These are phyloP conservation scores for Vannuccia rotundouncinata DNA, from an alignment of 2,888 invertebrate genomes.

Conservation along the genomic window DNA sequence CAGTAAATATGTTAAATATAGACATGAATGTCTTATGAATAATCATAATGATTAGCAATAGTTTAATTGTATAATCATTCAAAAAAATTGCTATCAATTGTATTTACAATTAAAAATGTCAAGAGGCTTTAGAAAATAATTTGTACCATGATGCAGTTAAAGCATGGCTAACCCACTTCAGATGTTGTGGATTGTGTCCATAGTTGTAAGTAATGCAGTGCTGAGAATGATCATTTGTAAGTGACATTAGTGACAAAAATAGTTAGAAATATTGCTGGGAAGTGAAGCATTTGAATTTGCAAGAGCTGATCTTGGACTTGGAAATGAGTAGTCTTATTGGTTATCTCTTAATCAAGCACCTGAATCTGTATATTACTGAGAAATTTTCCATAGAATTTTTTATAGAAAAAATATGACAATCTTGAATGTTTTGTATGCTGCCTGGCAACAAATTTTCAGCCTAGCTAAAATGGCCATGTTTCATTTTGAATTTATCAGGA, in stretches of 20 bases:
- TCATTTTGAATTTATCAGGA: background rate
- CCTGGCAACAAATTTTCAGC: conserved; percentile 15
- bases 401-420: conserved; percentile 11
- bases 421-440: conserved; percentile 2
- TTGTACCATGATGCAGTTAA: background rate
- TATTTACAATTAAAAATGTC: background rate
- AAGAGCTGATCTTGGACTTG: background rate
- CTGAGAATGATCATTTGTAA: background rate
- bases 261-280: background rate
- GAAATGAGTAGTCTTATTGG: background rate
- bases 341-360: background rate
- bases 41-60: too few species aligned
- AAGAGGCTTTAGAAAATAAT: conserved; percentile 5
- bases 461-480: background rate
- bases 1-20: too few species aligned
- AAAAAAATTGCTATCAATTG: too few species aligned
- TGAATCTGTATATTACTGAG: conserved; percentile 11
- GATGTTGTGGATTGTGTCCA: too few species aligned
- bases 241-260: background rate
- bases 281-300: conserved; percentile 15
- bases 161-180: too few species aligned
- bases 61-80: too few species aligned
- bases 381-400: conserved; percentile 20
- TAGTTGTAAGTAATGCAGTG: too few species aligned
- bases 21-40: too few species aligned